Percentiles rank a stretch among this genome's conserved stretches.
Evolutionary conservation across 2,888 invertebrate species (phyloP).

Genomic region (Drosophila lacicola): DNA sequence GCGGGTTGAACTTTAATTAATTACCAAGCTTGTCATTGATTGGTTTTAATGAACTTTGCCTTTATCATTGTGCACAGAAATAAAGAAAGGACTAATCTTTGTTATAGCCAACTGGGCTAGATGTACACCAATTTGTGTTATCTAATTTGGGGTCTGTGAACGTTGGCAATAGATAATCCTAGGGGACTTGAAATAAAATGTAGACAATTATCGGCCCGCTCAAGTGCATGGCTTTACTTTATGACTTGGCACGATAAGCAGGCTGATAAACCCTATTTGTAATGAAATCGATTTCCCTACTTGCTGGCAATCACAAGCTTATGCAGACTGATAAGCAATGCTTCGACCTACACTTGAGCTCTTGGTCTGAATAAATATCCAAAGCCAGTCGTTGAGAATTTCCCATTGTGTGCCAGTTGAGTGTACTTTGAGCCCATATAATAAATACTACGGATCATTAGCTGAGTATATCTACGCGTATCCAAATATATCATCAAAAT

Average conservation of each 20-base stretch:
- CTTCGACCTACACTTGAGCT: background rate
- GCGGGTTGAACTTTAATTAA: constrained; percentile 21
- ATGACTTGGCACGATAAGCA: constrained; percentile 9
- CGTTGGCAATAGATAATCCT: constrained; percentile 5
- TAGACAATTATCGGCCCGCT: constrained; percentile 4
- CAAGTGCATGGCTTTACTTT: constrained; percentile 1
- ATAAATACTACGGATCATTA: background rate
- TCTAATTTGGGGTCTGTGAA: constrained; percentile 22
- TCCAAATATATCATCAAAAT: background rate
- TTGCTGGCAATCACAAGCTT: background rate
- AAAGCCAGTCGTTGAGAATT: background rate
- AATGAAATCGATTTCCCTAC: background rate
- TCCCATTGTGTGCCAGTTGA: background rate
- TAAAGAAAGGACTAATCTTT: background rate
- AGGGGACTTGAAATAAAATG: background rate
- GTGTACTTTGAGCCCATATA: background rate
- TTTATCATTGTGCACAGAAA: constrained; percentile 1
- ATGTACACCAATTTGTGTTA: constrained; percentile 3
- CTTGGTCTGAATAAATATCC: constrained; percentile 3
- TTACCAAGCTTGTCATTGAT: constrained; percentile 11
- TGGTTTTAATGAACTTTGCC: constrained; percentile 9
- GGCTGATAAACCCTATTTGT: background rate
- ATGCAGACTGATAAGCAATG: background rate
- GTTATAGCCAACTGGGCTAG: background rate
- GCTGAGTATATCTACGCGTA: background rate